These are phyloP conservation scores for Diplolepis rosae DNA, from an alignment of 2,888 invertebrate genomes.

Conservation along the genomic window DNA sequence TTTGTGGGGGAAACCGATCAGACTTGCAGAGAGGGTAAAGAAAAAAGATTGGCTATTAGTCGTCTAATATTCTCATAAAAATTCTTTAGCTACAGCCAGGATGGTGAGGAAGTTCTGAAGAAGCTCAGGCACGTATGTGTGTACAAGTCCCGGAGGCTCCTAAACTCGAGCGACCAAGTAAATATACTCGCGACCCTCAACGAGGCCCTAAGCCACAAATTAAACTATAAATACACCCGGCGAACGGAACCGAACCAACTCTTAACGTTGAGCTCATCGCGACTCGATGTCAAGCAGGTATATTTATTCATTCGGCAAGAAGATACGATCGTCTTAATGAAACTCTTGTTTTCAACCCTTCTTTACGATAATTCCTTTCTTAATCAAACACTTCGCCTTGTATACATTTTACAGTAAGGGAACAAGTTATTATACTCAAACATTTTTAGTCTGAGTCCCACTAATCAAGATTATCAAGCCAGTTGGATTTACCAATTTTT, in stretches of 20 bases:
- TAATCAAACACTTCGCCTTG: constrained; percentile 41
- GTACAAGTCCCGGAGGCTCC: constrained; percentile 47
- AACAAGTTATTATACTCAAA: constrained; percentile 3
- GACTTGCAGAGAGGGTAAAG: constrained; percentile 39
- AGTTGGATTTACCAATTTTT: not conserved
- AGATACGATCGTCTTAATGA: constrained; percentile 54
- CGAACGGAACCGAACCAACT: constrained; percentile 59
- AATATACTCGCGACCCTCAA: constrained; percentile 69
- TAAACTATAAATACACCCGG: constrained; percentile 69
- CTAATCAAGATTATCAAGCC: not conserved
- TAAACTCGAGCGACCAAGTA: constrained; percentile 62
- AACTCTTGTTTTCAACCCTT: constrained; percentile 46
- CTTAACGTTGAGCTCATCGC: constrained; percentile 46
- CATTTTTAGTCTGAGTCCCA: constrained; percentile 3
- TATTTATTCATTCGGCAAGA: constrained; percentile 47
- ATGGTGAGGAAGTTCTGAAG: constrained; percentile 46
- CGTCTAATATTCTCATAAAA: constrained; percentile 65
- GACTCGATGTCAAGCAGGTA: constrained; percentile 46
- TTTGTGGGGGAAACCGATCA: constrained; percentile 49
- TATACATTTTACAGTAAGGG: constrained; percentile 23
- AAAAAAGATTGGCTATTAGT: constrained; percentile 43
- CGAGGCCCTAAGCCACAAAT: constrained; percentile 69
- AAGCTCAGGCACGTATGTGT: constrained; percentile 52
- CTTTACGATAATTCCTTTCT: constrained; percentile 50
- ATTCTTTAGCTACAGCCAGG: constrained; percentile 56